These are phyloP conservation scores for Lysandra bellargus DNA, from an alignment of 2,888 invertebrate genomes.

Conservation along the genomic window DNA sequence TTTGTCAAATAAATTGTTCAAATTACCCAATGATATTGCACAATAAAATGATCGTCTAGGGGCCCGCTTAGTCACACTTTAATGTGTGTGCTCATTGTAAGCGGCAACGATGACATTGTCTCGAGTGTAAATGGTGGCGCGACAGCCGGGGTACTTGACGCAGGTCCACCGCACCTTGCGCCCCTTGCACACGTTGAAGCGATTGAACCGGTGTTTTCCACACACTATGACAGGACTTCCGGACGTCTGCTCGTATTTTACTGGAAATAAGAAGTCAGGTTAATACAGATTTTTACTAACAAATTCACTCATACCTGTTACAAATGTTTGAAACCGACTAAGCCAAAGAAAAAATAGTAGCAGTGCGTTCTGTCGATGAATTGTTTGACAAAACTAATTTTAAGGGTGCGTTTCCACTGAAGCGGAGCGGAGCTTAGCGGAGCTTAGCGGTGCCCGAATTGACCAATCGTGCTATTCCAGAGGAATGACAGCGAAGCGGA, in stretches of 20 bases:
- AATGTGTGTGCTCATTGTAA: slow-evolving; percentile 49
- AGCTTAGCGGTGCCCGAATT: too few relatives aligned
- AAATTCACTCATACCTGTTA: not conserved
- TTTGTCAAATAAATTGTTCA: too few relatives aligned
- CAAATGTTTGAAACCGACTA: not conserved
- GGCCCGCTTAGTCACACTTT: not conserved
- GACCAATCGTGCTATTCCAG: too few relatives aligned
- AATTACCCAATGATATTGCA: too few relatives aligned
- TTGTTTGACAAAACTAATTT: not conserved
- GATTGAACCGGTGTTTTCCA: slow-evolving; percentile 50
- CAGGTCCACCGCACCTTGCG: slow-evolving; percentile 51
- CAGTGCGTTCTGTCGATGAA: not conserved
- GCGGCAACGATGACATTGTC: slow-evolving; percentile 45
- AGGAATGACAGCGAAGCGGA: too few relatives aligned
- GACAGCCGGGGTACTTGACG: slow-evolving; percentile 47
- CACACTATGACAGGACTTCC: slow-evolving; percentile 34
- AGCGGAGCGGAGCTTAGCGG: too few relatives aligned
- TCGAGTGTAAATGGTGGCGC: slow-evolving; percentile 46
- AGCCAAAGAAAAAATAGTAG: not conserved
- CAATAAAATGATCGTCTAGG: too few relatives aligned
- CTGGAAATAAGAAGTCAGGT: not conserved
- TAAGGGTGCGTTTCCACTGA: not conserved
- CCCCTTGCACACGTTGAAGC: slow-evolving; percentile 44
- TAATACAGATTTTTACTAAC: not conserved
- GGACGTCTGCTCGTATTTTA: not conserved